Evolutionary conservation across 2,797 vertebrate species (phyloP).

Genomic region (Cygnus olor): DNA sequence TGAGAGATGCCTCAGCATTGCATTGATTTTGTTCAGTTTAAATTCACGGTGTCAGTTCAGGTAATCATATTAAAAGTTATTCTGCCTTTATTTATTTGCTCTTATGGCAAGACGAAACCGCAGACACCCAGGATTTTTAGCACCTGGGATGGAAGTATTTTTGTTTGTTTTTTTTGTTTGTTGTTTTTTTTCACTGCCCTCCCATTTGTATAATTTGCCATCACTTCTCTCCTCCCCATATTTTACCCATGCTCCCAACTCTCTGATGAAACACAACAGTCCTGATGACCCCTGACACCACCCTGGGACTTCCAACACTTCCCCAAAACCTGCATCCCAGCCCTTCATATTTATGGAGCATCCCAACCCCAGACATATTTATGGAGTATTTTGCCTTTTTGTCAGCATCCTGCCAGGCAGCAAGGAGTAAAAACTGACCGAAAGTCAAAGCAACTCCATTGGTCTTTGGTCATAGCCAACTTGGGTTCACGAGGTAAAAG

Average conservation of each 20-base stretch:
- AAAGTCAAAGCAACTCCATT: accelerated
- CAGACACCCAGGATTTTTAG: not conserved
- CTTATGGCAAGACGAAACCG: not conserved
- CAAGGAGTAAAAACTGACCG: not conserved
- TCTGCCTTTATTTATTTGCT: not conserved
- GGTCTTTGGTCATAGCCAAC: too few species aligned
- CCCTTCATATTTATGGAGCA: not conserved
- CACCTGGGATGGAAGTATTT: not conserved
- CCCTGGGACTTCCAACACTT: not conserved
- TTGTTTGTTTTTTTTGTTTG: too few species aligned
- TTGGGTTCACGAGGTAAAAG: too few species aligned
- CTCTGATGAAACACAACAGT: not conserved
- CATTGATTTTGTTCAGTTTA: constrained; percentile 50
- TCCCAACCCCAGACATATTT: not conserved
- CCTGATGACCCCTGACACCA: too few species aligned
- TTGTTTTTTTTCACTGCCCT: not conserved
- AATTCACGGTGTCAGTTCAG: not conserved
- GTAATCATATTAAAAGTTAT: not conserved
- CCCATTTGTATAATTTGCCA: not conserved
- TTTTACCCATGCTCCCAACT: accelerated
- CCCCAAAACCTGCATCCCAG: not conserved
- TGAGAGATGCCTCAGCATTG: constrained; percentile 7
- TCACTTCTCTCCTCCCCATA: not conserved
- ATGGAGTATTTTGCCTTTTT: not conserved
- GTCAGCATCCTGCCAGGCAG: not conserved